Evolutionary conservation across 1,140 invertebrate species (phyloP).

Genomic region (Brachionus manjavacas): DNA sequence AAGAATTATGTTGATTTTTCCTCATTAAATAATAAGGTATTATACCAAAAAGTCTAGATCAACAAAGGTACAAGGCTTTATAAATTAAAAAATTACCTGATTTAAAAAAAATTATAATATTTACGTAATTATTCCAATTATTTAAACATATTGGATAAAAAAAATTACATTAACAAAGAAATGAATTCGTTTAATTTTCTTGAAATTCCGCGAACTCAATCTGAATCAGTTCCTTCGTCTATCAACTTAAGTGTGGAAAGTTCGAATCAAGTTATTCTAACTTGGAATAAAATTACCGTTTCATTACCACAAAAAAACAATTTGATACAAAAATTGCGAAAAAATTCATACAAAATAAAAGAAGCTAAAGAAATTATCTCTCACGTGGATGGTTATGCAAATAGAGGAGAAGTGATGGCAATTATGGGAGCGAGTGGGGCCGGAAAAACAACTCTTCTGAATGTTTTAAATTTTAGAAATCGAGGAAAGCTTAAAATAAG

Average conservation of each 20-base stretch:
- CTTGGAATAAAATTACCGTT: neutral
- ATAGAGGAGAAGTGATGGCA: constrained; percentile 80
- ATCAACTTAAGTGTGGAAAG: neutral
- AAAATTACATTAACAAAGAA: neutral
- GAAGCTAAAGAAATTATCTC: neutral
- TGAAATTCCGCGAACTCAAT: neutral
- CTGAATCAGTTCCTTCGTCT: neutral
- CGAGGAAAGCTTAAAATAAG: constrained; percentile 67
- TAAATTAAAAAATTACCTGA: neutral
- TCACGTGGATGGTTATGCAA: constrained; percentile 72
- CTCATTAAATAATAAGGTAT: neutral
- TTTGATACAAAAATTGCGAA: neutral
- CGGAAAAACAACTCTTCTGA: constrained; percentile 86
- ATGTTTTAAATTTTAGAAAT: constrained; percentile 76
- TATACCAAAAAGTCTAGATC: neutral
- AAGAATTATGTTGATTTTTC: neutral
- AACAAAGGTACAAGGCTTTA: neutral
- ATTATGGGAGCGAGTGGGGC: constrained; percentile 73
- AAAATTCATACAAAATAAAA: neutral
- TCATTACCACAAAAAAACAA: neutral
- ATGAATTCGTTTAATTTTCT: neutral
- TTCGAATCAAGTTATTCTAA: neutral
- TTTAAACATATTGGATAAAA: neutral
- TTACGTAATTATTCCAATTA: neutral
- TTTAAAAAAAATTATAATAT: neutral